phyloP scores from a whole-genome alignment of 1,140 invertebrate species.

The Panonychus citri region DNA sequence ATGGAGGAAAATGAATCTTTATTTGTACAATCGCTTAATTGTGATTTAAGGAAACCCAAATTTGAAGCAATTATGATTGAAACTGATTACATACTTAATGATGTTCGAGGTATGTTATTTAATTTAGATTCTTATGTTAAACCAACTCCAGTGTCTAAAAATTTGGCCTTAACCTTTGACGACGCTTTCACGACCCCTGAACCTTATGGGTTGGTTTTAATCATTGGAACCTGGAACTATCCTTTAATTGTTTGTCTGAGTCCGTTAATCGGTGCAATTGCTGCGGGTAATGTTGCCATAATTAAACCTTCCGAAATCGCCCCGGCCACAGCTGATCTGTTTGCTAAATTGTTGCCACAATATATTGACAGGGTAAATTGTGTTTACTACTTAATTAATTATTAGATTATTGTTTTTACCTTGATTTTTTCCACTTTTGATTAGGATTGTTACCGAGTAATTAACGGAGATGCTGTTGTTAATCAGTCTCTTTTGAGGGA shows the following conservation, averaged over 20 bases:
- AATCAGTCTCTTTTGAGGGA: constrained; percentile 64
- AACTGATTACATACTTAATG: constrained; percentile 20
- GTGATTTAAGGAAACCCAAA: constrained; percentile 45
- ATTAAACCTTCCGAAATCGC: constrained; percentile 34
- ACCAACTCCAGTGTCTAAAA: constrained; percentile 21
- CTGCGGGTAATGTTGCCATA: constrained; percentile 32
- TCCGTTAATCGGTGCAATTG: constrained; percentile 29
- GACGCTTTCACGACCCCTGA: constrained; percentile 26
- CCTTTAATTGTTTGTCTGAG: constrained; percentile 28
- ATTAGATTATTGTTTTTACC: neutral
- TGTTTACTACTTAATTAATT: neutral
- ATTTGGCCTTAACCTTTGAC: constrained; percentile 28
- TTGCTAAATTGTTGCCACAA: constrained; percentile 26
- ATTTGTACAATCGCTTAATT: constrained; percentile 43
- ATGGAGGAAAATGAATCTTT: constrained; percentile 49
- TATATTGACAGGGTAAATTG: constrained; percentile 24
- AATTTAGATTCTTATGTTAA: constrained; percentile 25
- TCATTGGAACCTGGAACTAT: constrained; percentile 36
- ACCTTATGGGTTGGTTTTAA: constrained; percentile 30
- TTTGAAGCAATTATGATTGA: constrained; percentile 23
- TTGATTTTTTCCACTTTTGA: neutral
- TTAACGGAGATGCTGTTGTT: constrained; percentile 44
- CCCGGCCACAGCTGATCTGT: constrained; percentile 19
- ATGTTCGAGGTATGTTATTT: constrained; percentile 19
- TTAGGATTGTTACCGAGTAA: constrained; percentile 27